These are phyloP conservation scores for Ectemnius cavifrons DNA, from an alignment of 2,888 invertebrate genomes.

Conservation along the genomic window DNA sequence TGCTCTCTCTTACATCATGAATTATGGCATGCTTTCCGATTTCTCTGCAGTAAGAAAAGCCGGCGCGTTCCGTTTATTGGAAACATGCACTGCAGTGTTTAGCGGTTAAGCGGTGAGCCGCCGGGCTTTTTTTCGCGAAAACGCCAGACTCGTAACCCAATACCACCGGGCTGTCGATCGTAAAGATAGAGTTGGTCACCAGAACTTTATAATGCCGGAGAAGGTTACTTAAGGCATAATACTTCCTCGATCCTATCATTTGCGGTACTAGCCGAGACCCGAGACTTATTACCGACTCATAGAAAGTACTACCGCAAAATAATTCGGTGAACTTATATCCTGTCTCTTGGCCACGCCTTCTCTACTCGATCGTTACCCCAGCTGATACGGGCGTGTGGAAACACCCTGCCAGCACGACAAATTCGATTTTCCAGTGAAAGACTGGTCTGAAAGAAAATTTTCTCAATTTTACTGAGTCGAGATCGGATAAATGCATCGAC, in stretches of 20 bases:
- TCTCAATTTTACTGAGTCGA: too few relatives aligned
- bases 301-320: too few relatives aligned
- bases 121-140: conserved; percentile 32
- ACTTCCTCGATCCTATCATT: conserved; percentile 12
- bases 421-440: background rate
- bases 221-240: conserved; percentile 24
- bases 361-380: too few relatives aligned
- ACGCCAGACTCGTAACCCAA: conserved; percentile 34
- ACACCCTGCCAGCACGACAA: too few relatives aligned
- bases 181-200: conserved; percentile 23
- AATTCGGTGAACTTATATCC: too few relatives aligned
- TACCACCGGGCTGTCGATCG: conserved; percentile 4
- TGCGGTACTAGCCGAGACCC: too few relatives aligned
- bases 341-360: too few relatives aligned
- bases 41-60: conserved; percentile 13
- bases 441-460: background rate
- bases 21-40: background rate
- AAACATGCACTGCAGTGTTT: conserved; percentile 44
- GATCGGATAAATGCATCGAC: too few relatives aligned
- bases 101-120: conserved; percentile 45
- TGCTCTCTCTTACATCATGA: conserved; percentile 1
- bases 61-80: conserved; percentile 27
- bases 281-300: too few relatives aligned
- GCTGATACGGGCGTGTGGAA: too few relatives aligned
- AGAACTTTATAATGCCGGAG: conserved; percentile 27